Conservation (phyloP, 1,140 invertebrate genomes). For the Diorhabda sublineata region DNA sequence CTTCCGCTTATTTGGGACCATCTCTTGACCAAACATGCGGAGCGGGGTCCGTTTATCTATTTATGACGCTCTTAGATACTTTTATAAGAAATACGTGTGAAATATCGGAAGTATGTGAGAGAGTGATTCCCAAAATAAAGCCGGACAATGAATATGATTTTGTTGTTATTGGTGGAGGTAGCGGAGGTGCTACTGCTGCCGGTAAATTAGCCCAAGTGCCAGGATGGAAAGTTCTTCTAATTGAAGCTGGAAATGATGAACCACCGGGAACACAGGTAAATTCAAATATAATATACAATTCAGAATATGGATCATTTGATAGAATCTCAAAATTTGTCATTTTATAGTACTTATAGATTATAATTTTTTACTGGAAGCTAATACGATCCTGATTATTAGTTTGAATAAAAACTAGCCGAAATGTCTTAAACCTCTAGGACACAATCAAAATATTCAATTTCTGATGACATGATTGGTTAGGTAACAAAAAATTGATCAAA, state of each 20-base stretch:
- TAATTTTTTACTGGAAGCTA: too few species aligned
- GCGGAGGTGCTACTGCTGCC: constrained; percentile 55
- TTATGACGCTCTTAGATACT: constrained; percentile 55
- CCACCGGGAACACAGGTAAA: constrained; percentile 47
- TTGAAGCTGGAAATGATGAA: constrained; percentile 63
- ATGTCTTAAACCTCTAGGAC: too few species aligned
- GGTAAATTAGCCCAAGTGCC: constrained; percentile 46
- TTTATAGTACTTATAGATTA: too few species aligned
- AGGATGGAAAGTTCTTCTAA: constrained; percentile 52
- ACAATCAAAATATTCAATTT: too few species aligned
- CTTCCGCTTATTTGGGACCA: constrained; percentile 45
- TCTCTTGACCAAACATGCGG: constrained; percentile 51
- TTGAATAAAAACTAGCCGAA: too few species aligned
- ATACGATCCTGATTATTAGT: too few species aligned
- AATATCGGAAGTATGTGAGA: constrained; percentile 51
- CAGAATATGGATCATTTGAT: too few species aligned
- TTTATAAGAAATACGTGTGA: constrained; percentile 50
- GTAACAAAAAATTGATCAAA: too few species aligned
- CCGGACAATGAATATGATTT: constrained; percentile 54
- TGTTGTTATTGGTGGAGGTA: constrained; percentile 57
- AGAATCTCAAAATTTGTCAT: too few species aligned
- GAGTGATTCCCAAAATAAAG: constrained; percentile 44
- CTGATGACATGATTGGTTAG: too few species aligned
- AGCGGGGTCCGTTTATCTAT: constrained; percentile 51
- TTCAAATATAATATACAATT: not conserved